Evolutionary conservation across 92 coral and sea anemone genomes (phyloP), one percentile per base, ranked within the genome.

Genomic region (Chrysogorgia sp.): DNA sequence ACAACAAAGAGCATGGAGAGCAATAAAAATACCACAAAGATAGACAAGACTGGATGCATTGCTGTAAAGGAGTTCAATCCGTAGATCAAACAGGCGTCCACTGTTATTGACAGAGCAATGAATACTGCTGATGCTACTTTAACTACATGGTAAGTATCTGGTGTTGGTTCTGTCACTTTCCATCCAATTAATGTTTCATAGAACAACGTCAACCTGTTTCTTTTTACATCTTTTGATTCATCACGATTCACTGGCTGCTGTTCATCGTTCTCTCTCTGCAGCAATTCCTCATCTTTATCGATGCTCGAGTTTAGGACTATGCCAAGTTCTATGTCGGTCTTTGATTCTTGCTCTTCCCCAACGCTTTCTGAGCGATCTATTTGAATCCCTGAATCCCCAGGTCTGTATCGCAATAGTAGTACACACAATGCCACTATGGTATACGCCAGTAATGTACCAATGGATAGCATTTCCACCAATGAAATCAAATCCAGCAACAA

Each of bases 401-500:
- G 98, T 56, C 80, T 87, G 67, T 89, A 94, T 25, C 98, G 89
- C 23, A 94, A 86, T 81, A 94, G 43, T 58, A 94, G 81, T 19
- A 94, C 98, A 71, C 97, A 89, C 26, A 94, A 33, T 61, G 97
- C 97, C 23, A 94, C 97, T 20, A 94, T 92, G 0, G 97, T 88
- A 82, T 94, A 94, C 24, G 98, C 97, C 20, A 92, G 79, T 14
- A 94, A 88, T 0, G 98, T 94, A 20, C 98, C 98, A 63, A 94
- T 94, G 10, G 94, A 91, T 87, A 94, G 86, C 98, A 94, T 92
- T 68, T 94, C 98, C 0, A 90, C 97, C 10, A 94, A 84, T 10
- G 92, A 91, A 25, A 80, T 82, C 20, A 94, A 74, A 76, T 92
- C 97, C 74, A 94, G 83, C 57, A 94, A 41, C 78, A 94, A 77